Percentiles rank a stretch among this genome's conserved stretches.
phyloP scores from a whole-genome alignment of 30 jellyfish, hydroid and myxozoan genomes.

The Nemopilema nomurai region DNA sequence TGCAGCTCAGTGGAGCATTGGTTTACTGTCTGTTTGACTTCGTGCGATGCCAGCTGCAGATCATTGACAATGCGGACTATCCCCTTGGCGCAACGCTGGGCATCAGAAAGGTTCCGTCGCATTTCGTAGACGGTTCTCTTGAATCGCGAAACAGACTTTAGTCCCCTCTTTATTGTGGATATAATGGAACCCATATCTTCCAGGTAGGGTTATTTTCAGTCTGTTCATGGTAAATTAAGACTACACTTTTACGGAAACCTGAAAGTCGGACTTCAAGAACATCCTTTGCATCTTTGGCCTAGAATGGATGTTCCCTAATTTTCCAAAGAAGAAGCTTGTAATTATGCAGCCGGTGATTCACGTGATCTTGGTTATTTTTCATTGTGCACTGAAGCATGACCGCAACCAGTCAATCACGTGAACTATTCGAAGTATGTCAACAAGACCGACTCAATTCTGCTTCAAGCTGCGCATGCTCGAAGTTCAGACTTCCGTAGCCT shows the following conservation, averaged over 20 bases:
- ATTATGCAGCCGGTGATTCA: not conserved
- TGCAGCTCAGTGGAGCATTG: slow-evolving; percentile 25
- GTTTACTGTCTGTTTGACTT: slow-evolving; percentile 28
- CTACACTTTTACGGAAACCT: too few species aligned
- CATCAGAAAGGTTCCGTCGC: slow-evolving; percentile 21
- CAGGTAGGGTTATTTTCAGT: too few species aligned
- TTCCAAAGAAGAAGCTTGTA: not conserved
- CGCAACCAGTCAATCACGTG: slow-evolving; percentile 9
- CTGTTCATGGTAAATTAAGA: too few species aligned
- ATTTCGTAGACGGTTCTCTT: slow-evolving; percentile 9
- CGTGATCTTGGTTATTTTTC: slow-evolving; percentile 25
- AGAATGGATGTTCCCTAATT: not conserved
- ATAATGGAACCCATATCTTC: slow-evolving; percentile 38
- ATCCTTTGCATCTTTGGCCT: not conserved
- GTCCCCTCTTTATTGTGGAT: slow-evolving; percentile 26
- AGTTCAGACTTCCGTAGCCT: too few species aligned
- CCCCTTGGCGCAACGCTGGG: slow-evolving; percentile 22
- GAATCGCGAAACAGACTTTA: slow-evolving; percentile 20
- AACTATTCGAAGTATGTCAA: not conserved
- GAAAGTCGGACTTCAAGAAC: too few species aligned
- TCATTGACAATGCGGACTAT: slow-evolving; percentile 34
- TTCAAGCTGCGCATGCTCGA: not conserved
- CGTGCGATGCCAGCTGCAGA: slow-evolving; percentile 22
- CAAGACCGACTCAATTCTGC: not conserved
- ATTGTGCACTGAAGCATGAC: slow-evolving; percentile 56